Percentiles rank a stretch among this genome's conserved stretches.
phyloP scores from a whole-genome alignment of 2,113 vertebrate genomes.

The Pygoscelis adeliae region DNA sequence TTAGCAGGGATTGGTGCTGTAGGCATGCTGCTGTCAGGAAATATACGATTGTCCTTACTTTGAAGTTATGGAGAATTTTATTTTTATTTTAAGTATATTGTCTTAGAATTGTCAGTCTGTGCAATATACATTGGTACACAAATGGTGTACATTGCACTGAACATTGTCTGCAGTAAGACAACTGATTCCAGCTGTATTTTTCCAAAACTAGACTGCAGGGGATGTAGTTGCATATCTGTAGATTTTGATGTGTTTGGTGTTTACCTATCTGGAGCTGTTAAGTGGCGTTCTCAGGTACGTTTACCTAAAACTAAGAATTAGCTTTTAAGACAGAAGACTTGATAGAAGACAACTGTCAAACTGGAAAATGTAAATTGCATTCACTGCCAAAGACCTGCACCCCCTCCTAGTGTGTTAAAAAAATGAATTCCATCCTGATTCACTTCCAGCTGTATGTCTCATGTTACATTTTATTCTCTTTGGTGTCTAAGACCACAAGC shows the following conservation, averaged over 20 bases:
- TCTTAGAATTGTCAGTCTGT: not conserved
- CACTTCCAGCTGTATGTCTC: not conserved
- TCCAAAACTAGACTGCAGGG: not conserved
- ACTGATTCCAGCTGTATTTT: not conserved
- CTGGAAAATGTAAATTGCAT: not conserved
- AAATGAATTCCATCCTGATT: not conserved
- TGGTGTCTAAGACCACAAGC: slow-evolving; percentile 26
- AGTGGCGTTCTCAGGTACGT: not conserved
- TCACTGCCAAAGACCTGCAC: not conserved
- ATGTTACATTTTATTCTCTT: slow-evolving; percentile 49
- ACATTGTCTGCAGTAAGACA: not conserved
- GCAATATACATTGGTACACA: not conserved
- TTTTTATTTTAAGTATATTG: not conserved
- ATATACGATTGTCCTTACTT: not conserved
- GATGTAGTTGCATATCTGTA: not conserved
- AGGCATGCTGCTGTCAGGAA: not conserved
- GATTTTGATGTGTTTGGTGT: not conserved
- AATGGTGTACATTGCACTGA: not conserved
- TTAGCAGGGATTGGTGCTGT: not conserved
- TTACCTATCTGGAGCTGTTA: not conserved
- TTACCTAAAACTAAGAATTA: not conserved
- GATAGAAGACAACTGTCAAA: not conserved
- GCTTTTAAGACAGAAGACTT: not conserved
- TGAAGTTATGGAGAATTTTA: not conserved
- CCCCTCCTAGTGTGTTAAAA: not conserved